Evolutionary conservation across 92 coral and sea anemone genomes (phyloP).

Genomic region (Epizoanthus stellaris): DNA sequence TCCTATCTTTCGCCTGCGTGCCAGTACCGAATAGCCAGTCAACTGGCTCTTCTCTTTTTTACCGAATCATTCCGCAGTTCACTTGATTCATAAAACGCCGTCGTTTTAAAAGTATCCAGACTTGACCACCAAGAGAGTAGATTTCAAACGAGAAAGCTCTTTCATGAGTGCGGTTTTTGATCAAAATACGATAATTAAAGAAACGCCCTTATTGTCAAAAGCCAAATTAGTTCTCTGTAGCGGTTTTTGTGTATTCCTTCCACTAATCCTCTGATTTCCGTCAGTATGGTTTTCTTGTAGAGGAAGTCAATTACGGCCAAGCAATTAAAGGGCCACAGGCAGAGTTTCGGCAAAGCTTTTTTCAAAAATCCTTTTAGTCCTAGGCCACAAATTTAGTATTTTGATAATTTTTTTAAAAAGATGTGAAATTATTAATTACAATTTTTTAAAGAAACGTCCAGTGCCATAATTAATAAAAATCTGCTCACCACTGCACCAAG

Average conservation of each 20-base stretch:
- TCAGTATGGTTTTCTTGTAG: conserved; percentile 30
- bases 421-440: neutral
- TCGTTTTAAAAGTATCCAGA: neutral
- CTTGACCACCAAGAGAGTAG: conserved; percentile 37
- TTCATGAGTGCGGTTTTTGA: conserved; percentile 39
- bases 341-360: neutral
- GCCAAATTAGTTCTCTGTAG: conserved; percentile 20
- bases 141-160: neutral
- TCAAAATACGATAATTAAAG: conserved; percentile 27
- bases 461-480: neutral
- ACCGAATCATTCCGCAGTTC: no score
- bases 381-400: neutral
- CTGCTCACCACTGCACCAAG: neutral
- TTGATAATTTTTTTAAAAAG: no score
- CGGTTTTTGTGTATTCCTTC: conserved; percentile 25
- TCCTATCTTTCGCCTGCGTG: neutral
- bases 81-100: neutral
- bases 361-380: neutral
- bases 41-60: no score
- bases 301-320: conserved; percentile 24
- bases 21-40: neutral
- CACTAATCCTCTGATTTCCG: conserved; percentile 42
- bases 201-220: conserved; percentile 40
- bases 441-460: neutral
- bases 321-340: conserved; percentile 40